A percentile compares a stretch with the other conserved stretches of the same genome.
phyloP scores from a whole-genome alignment of 2,113 vertebrate genomes.

The Chlorodrepanis virens region DNA sequence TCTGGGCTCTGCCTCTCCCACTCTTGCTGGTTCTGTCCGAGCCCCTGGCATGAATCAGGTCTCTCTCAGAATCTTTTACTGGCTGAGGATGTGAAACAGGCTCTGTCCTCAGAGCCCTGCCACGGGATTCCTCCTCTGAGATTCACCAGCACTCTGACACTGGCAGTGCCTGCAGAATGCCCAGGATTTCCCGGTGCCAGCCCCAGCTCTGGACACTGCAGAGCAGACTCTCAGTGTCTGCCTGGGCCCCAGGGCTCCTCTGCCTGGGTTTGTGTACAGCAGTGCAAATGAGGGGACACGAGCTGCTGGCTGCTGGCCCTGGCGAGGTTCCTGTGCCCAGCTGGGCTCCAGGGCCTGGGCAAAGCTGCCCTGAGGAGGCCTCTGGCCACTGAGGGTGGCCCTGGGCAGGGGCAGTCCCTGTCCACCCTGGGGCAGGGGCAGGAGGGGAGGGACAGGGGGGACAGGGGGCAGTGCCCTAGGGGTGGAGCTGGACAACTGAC shows the following conservation, averaged over 20 bases:
- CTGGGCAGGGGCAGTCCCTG: too few species aligned
- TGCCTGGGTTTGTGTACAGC: background rate
- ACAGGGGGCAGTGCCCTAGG: too few species aligned
- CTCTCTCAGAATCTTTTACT: background rate
- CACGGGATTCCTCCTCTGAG: background rate
- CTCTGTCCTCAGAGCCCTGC: background rate
- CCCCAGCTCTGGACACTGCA: background rate
- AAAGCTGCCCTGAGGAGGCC: background rate
- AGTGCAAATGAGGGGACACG: background rate
- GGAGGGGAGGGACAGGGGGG: background rate
- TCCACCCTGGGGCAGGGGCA: too few species aligned
- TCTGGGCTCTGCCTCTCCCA: background rate
- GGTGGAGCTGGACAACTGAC: too few species aligned
- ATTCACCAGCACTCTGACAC: background rate
- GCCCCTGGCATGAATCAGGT: background rate
- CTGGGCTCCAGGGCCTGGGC: background rate
- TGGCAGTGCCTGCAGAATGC: background rate
- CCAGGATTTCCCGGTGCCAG: background rate
- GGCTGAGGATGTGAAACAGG: background rate
- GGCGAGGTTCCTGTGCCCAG: background rate
- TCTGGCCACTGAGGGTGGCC: background rate
- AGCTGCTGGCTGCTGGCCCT: conserved; percentile 11
- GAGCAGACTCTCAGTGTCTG: background rate
- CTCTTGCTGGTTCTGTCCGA: background rate
- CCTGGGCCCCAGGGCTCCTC: background rate